These are phyloP conservation scores for Noctuana brunneofusca DNA, from an alignment of 2,888 invertebrate genomes.

Conservation along the genomic window DNA sequence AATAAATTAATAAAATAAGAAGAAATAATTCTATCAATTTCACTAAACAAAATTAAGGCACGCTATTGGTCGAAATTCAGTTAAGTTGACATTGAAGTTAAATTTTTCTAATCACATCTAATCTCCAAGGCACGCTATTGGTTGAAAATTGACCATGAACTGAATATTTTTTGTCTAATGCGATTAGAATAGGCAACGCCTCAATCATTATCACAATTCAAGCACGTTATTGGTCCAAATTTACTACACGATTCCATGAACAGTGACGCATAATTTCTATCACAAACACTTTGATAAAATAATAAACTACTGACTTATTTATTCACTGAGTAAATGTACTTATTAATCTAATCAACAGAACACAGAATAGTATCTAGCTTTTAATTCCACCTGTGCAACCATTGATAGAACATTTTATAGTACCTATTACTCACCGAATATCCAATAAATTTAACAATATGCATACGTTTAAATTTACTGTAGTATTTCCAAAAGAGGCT, in stretches of 20 bases:
- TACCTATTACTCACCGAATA: no score
- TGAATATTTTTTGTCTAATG: conserved; percentile 11
- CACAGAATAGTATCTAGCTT: no score
- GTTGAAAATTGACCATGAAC: conserved; percentile 12
- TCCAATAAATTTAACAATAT: no score
- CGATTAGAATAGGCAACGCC: conserved; percentile 19
- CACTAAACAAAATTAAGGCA: conserved; percentile 25
- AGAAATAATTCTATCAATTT: not conserved
- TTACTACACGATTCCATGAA: not conserved
- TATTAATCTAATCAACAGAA: no score
- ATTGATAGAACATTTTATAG: no score
- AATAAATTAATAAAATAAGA: not conserved
- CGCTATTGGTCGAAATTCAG: conserved; percentile 40
- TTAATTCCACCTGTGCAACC: no score
- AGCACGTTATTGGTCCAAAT: conserved; percentile 2
- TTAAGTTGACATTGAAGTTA: not conserved
- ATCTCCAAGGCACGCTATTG: conserved; percentile 3
- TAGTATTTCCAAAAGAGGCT: no score
- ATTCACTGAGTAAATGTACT: not conserved
- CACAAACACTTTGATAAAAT: no score
- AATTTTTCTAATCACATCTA: not conserved
- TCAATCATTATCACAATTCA: not conserved
- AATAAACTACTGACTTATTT: no score
- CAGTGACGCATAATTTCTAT: not conserved
- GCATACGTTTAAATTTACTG: no score